These are phyloP conservation scores for Pseudomyrmex cubaensis DNA, from an alignment of 1,140 invertebrate genomes.

Conservation along the genomic window DNA sequence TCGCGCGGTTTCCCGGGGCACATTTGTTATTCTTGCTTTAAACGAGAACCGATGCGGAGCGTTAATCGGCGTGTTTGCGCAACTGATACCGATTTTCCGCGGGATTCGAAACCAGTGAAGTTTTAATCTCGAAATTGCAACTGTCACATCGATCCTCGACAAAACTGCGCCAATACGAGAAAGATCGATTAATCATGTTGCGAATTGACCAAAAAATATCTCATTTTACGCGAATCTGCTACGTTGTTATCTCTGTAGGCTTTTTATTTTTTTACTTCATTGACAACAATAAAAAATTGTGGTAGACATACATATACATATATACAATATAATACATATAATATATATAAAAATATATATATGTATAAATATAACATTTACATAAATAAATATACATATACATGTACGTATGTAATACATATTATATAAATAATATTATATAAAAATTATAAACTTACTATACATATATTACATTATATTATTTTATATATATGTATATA, in stretches of 20 bases:
- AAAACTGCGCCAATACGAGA: slow-evolving; percentile 4
- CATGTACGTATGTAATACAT: no score
- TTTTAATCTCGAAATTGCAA: slow-evolving; percentile 54
- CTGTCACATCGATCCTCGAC: slow-evolving; percentile 33
- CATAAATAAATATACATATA: background rate
- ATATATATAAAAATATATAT: background rate
- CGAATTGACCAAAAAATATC: slow-evolving; percentile 43
- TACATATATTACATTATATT: background rate
- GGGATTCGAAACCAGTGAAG: slow-evolving; percentile 20
- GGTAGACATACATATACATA: background rate
- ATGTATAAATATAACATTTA: background rate
- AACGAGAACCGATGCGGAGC: background rate
- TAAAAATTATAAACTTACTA: background rate
- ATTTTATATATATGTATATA: no score
- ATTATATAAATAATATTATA: background rate
- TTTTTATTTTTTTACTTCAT: background rate
- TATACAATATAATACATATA: no score
- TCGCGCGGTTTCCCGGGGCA: background rate
- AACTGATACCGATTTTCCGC: slow-evolving; percentile 24
- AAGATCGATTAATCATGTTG: slow-evolving; percentile 34
- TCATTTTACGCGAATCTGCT: background rate
- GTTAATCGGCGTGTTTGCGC: slow-evolving; percentile 31
- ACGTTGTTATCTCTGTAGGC: background rate
- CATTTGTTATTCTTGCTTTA: slow-evolving; percentile 48
- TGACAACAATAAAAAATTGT: background rate